Conservation (phyloP, 2,888 invertebrate genomes). For the Melieria picta region DNA sequence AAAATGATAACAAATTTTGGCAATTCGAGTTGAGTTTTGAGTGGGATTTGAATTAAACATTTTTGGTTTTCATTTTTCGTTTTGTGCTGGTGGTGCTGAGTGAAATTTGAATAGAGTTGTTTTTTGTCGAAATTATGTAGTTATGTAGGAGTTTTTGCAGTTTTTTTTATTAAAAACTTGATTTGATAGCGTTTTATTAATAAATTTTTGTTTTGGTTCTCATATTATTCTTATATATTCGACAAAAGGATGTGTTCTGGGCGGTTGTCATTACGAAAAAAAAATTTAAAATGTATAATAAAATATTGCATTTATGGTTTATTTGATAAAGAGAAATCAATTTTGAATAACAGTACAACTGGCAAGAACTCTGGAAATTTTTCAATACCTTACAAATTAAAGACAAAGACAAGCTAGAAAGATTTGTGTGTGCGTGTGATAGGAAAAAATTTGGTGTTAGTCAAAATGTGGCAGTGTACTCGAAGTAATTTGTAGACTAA, state of each 20-base stretch:
- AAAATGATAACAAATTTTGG: no score
- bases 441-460: not conserved
- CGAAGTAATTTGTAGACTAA: not conserved
- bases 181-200: constrained; percentile 1
- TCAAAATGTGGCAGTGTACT: not conserved
- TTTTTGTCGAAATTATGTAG: no score
- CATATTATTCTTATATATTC: constrained; percentile 64
- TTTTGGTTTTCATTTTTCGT: no score
- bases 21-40: no score
- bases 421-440: constrained; percentile 14
- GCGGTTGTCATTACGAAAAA: constrained; percentile 59
- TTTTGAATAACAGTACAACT: constrained; percentile 60
- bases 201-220: constrained; percentile 58
- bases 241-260: constrained; percentile 65
- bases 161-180: no score
- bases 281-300: constrained; percentile 51
- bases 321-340: constrained; percentile 44
- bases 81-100: no score
- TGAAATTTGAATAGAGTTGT: no score
- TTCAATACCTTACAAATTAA: constrained; percentile 48
- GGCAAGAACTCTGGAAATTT: constrained; percentile 65
- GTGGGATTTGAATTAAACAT: no score
- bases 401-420: constrained; percentile 35
- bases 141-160: no score
- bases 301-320: constrained; percentile 40